Conservation (phyloP, 2,797 vertebrate genomes). For the Gallinago stenura region DNA sequence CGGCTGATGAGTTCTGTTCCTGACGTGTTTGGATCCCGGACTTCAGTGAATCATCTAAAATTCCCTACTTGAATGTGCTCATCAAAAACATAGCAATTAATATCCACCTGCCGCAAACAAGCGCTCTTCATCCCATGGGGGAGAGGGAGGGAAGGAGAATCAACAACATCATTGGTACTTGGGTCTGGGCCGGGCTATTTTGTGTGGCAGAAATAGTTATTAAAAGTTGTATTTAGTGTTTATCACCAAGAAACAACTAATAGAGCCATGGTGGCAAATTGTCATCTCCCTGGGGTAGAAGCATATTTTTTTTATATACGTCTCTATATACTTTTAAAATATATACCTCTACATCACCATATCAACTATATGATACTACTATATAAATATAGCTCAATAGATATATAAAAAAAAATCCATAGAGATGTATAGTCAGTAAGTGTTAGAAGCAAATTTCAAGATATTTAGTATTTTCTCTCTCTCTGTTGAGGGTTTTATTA, state of each 20-base stretch:
- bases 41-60: not conserved
- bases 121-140: accelerated
- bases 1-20: not conserved
- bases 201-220: not conserved
- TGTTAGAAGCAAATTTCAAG: not conserved
- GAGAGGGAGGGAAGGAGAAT: not conserved
- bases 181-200: accelerated
- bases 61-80: not conserved
- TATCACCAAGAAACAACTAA: not conserved
- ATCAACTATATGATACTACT: not conserved
- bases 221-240: too few species aligned
- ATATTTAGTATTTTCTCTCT: not conserved
- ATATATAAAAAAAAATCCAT: not conserved
- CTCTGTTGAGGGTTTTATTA: not conserved
- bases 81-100: not conserved
- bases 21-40: not conserved
- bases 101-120: not conserved
- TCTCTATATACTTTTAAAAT: not conserved
- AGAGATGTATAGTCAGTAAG: not conserved
- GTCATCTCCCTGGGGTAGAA: not conserved
- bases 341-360: not conserved
- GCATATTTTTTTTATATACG: not conserved
- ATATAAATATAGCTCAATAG: not conserved
- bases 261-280: not conserved
- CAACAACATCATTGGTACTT: not conserved